Conservation (phyloP, 2,888 invertebrate genomes). For the Agrenia bidenticulata region DNA sequence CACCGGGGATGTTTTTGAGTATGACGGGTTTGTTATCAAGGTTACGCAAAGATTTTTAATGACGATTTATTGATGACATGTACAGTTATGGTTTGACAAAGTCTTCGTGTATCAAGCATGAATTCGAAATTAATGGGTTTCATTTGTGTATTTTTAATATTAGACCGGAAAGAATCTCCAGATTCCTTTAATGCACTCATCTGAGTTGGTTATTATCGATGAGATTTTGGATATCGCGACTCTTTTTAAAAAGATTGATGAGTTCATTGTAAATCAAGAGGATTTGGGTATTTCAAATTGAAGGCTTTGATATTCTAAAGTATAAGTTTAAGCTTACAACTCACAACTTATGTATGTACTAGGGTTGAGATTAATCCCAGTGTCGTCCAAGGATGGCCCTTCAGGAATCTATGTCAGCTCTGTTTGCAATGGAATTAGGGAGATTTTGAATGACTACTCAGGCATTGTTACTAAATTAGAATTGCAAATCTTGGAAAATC, state of each 20-base stretch:
- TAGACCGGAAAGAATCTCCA: slow-evolving; percentile 44
- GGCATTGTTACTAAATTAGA: slow-evolving; percentile 42
- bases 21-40: slow-evolving; percentile 38
- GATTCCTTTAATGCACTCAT: slow-evolving; percentile 46
- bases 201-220: slow-evolving; percentile 41
- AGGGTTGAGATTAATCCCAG: slow-evolving; percentile 1
- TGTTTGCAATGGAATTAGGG: slow-evolving; percentile 46
- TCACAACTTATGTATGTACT: background rate
- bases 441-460: slow-evolving; percentile 42
- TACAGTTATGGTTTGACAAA: background rate
- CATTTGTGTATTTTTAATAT: slow-evolving; percentile 6
- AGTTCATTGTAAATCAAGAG: slow-evolving; percentile 35
- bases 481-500: slow-evolving; percentile 42
- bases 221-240: slow-evolving; percentile 49
- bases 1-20: slow-evolving; percentile 46
- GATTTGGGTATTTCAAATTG: background rate
- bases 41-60: too few relatives aligned
- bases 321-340: background rate
- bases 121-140: slow-evolving; percentile 5
- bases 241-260: slow-evolving; percentile 39
- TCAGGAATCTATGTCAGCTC: slow-evolving; percentile 43
- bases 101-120: background rate
- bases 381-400: slow-evolving; percentile 19
- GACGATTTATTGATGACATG: background rate
- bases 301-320: too few relatives aligned